Percentiles rank a stretch among this genome's conserved stretches.
phyloP scores from a whole-genome alignment of 1,140 invertebrate species.

The Dinoponera quadriceps region DNA sequence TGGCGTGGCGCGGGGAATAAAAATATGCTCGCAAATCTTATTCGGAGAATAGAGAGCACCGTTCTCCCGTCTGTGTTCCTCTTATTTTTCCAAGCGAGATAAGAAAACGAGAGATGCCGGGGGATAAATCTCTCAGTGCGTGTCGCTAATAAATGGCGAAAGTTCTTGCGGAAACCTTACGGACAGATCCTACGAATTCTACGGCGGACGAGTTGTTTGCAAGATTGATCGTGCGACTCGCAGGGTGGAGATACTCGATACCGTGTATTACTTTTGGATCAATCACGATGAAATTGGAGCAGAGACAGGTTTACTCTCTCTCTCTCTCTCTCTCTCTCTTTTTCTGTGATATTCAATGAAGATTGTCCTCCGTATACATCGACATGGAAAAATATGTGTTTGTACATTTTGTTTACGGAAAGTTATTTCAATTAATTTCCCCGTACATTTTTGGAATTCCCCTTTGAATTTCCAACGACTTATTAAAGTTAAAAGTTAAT shows the following conservation, averaged over 20 bases:
- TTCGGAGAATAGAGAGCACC: neutral
- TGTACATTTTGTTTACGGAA: neutral
- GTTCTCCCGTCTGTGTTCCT: neutral
- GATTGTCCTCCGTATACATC: neutral
- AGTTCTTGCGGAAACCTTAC: conserved; percentile 3
- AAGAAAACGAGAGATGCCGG: neutral
- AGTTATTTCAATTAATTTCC: too few relatives aligned
- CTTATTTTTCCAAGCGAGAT: conserved; percentile 1
- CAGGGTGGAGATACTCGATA: conserved; percentile 37
- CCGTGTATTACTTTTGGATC: conserved; percentile 21
- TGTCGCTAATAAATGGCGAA: conserved; percentile 23
- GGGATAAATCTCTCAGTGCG: conserved; percentile 34
- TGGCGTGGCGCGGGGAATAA: neutral
- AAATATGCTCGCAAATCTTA: conserved; percentile 18
- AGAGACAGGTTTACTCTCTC: conserved; percentile 23
- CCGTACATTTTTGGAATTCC: too few relatives aligned
- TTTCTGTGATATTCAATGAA: conserved; percentile 44
- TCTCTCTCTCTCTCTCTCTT: too few relatives aligned
- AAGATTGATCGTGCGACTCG: conserved; percentile 14
- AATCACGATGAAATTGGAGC: conserved; percentile 49
- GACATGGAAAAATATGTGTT: neutral
- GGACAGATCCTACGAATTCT: conserved; percentile 7
- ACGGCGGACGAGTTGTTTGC: conserved; percentile 39
- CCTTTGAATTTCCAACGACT: too few relatives aligned
- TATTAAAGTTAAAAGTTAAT: too few relatives aligned